These are phyloP conservation scores for Rhamnusium bicolor DNA, from an alignment of 2,888 invertebrate species.

Conservation along the genomic window DNA sequence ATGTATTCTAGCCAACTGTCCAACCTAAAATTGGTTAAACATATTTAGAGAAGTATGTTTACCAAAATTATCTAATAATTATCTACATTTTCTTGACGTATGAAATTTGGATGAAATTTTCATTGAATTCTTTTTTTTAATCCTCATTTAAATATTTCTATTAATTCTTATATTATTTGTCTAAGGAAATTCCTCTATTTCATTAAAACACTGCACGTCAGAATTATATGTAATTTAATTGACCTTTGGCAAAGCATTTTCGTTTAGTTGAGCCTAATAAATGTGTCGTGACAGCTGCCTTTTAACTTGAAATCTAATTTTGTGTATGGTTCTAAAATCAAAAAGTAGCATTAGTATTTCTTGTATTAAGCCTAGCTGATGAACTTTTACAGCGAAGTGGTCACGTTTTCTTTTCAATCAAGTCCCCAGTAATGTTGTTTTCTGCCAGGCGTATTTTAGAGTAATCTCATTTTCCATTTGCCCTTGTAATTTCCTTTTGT, in stretches of 20 bases:
- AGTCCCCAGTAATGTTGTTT: constrained; percentile 47
- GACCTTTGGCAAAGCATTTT: not conserved
- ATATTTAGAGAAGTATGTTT: no score
- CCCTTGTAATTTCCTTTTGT: constrained; percentile 56
- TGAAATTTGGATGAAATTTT: no score
- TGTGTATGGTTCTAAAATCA: constrained; percentile 8
- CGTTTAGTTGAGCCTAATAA: not conserved
- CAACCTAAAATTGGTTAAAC: no score
- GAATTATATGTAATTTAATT: not conserved
- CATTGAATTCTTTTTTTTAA: no score
- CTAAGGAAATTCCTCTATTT: not conserved
- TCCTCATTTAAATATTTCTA: no score
- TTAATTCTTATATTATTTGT: no score
- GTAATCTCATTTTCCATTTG: constrained; percentile 56
- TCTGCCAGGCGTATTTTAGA: constrained; percentile 40
- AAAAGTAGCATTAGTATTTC: constrained; percentile 5
- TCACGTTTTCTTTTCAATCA: constrained; percentile 54
- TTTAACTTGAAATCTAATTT: constrained; percentile 9
- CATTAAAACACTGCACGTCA: not conserved
- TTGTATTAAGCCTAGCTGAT: constrained; percentile 39
- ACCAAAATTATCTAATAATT: no score
- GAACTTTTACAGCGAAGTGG: constrained; percentile 41
- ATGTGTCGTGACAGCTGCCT: constrained; percentile 11
- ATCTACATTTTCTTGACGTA: no score
- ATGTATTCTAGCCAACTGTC: no score